These are phyloP conservation scores for Catocala sponsa DNA, from an alignment of 2,888 invertebrate genomes.

Conservation along the genomic window DNA sequence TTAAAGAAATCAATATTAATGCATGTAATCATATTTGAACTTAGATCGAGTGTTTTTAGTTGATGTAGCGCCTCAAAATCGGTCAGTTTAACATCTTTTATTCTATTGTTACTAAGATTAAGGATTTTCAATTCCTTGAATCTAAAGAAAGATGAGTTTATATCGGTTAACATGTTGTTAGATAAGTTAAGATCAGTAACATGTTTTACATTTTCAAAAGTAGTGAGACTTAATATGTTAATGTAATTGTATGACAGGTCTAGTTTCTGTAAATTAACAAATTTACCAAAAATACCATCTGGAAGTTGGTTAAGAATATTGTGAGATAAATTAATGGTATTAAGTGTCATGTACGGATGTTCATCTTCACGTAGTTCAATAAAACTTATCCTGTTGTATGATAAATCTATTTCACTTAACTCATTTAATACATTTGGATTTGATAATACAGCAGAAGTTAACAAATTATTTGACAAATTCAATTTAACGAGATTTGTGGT, in stretches of 20 bases:
- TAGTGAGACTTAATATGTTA: slow-evolving; percentile 49
- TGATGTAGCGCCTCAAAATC: slow-evolving; percentile 63
- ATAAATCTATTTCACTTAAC: slow-evolving; percentile 64
- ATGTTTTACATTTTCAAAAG: slow-evolving; percentile 66
- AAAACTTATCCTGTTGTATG: slow-evolving; percentile 62
- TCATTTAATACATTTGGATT: slow-evolving; percentile 46
- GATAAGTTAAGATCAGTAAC: slow-evolving; percentile 58
- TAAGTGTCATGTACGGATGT: slow-evolving; percentile 48
- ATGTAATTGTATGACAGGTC: slow-evolving; percentile 71
- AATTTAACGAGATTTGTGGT: slow-evolving; percentile 57
- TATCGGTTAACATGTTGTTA: slow-evolving; percentile 61
- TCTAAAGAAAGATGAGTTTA: slow-evolving; percentile 65
- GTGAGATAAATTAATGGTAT: slow-evolving; percentile 63
- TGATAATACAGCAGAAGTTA: slow-evolving; percentile 58
- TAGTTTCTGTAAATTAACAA: slow-evolving; percentile 57
- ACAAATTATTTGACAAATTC: slow-evolving; percentile 59
- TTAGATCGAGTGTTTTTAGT: slow-evolving; percentile 60
- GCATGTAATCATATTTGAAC: slow-evolving; percentile 57
- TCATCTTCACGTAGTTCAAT: slow-evolving; percentile 43
- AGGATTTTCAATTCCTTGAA: slow-evolving; percentile 61
- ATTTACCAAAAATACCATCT: slow-evolving; percentile 59
- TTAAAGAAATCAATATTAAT: slow-evolving; percentile 58
- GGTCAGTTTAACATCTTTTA: slow-evolving; percentile 49
- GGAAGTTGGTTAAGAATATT: slow-evolving; percentile 61
- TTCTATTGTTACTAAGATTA: slow-evolving; percentile 63